Base-by-base conservation (phyloP, 2,797 vertebrate genomes). In the Poeciliopsis presidionis region DNA sequence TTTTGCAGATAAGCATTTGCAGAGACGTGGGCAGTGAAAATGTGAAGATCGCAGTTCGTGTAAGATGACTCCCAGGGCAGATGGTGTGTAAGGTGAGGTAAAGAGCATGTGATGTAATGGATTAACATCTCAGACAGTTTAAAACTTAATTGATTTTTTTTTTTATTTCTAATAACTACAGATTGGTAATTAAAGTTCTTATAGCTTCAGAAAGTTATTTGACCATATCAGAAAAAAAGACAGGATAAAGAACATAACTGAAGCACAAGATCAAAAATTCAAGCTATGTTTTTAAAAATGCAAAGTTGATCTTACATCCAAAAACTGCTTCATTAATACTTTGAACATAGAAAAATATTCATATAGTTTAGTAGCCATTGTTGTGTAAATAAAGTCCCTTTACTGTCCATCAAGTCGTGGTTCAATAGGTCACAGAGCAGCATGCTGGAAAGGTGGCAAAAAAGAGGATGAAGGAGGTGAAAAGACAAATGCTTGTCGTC, bases 401-500 rank as follows among this genome's bases (percentile, higher is more conserved):
- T 74, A 89, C 20, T 82, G 82, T 73, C 76, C 82, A 70, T 90
- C 83, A 83, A 71, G 87, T 91, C 86, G 83, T 67, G 89, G 89
- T 87, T 92, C 87, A 86, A 12, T 67, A 84, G 91, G 87, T 92
- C 88, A 90, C 82, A 84, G n/a, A 81, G 86, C 79, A 86, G 87
- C 84, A 88, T 82, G 75, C 83, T 69, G 73, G 75, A 84, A 67
- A 86, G 79, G 81, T 78, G 83, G 81, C 73, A 75, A 59, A 51
- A 30, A 76, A 79, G 75, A 73, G 85, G 80, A 83, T 72, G 80
- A 57, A 84, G 77, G 79, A 82, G 81, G 36, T 39, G 49, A 53
- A 83, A 86, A 89, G 86, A 92, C 89, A 91, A 92, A 91, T 79
- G 85, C 81, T 90, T 78, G 88, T 88, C 84, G 82, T 87, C 85